Conservation (phyloP, 2,888 invertebrate genomes). For the Odontomyia ornata region DNA sequence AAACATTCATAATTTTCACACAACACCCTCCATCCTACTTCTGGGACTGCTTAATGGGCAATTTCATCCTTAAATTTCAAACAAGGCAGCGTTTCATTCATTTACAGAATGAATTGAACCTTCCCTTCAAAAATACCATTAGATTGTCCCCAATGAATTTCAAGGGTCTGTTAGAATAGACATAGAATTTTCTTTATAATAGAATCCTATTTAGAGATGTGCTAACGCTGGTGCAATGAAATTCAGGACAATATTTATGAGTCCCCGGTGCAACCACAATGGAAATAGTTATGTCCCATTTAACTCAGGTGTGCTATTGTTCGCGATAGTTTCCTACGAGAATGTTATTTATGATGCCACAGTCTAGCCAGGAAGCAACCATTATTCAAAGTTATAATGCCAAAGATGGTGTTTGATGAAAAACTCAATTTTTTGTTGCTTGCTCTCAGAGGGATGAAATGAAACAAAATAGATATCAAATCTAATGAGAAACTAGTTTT, state of each 20-base stretch:
- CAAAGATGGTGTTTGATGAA: background rate
- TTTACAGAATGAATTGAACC: too few relatives aligned
- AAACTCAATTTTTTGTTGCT: background rate
- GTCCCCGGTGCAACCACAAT: slow-evolving; percentile 47
- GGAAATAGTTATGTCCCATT: slow-evolving; percentile 46
- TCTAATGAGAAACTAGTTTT: background rate
- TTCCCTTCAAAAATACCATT: too few relatives aligned
- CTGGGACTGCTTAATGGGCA: too few relatives aligned
- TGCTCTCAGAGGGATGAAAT: background rate
- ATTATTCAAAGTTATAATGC: background rate
- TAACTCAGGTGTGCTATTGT: slow-evolving; percentile 47
- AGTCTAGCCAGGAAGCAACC: slow-evolving; percentile 40
- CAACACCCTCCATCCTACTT: too few relatives aligned
- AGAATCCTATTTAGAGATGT: background rate
- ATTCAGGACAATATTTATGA: slow-evolving; percentile 47
- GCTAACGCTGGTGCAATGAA: slow-evolving; percentile 5
- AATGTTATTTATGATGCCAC: slow-evolving; percentile 36
- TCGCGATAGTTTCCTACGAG: slow-evolving; percentile 1
- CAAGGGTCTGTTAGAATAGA: background rate
- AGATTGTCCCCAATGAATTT: background rate
- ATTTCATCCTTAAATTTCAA: too few relatives aligned
- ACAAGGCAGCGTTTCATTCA: too few relatives aligned
- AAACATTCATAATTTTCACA: too few relatives aligned
- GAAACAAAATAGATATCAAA: background rate
- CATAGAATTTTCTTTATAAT: background rate